Evolutionary conservation across 1,140 invertebrate genomes (phyloP).

Genomic region (Drosophila sulfurigaster): DNA sequence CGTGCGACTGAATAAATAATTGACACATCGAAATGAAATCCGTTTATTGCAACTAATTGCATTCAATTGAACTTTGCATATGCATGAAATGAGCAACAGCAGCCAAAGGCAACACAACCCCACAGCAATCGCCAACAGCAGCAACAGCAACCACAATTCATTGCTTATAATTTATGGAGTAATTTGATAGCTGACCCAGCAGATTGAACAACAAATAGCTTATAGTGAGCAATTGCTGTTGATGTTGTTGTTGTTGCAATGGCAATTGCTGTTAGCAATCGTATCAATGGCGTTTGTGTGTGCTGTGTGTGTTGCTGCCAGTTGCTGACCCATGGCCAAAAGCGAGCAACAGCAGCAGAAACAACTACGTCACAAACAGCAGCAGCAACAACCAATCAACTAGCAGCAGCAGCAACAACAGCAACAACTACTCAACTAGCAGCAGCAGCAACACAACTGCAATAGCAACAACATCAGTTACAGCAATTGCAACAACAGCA

Average conservation of each 20-base stretch:
- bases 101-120: constrained; percentile 5
- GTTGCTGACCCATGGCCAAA: constrained; percentile 8
- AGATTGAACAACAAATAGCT: too few relatives aligned
- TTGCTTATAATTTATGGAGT: constrained; percentile 63
- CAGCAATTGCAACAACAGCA: constrained; percentile 14
- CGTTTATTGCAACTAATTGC: constrained; percentile 72
- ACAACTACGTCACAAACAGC: not conserved
- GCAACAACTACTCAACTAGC: not conserved
- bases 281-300: not conserved
- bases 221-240: too few relatives aligned
- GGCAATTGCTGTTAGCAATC: constrained; percentile 1
- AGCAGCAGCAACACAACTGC: too few relatives aligned
- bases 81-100: not conserved
- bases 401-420: not conserved
- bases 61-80: constrained; percentile 54
- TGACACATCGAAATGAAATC: constrained; percentile 44
- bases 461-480: constrained; percentile 14
- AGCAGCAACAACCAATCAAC: too few relatives aligned
- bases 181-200: constrained; percentile 7
- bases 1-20: constrained; percentile 55
- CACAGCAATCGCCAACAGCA: not conserved
- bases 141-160: constrained; percentile 22
- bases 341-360: constrained; percentile 7
- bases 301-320: not conserved
- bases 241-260: too few relatives aligned